phyloP scores from a whole-genome alignment of 2,113 vertebrate species.

The Mustela nigripes region DNA sequence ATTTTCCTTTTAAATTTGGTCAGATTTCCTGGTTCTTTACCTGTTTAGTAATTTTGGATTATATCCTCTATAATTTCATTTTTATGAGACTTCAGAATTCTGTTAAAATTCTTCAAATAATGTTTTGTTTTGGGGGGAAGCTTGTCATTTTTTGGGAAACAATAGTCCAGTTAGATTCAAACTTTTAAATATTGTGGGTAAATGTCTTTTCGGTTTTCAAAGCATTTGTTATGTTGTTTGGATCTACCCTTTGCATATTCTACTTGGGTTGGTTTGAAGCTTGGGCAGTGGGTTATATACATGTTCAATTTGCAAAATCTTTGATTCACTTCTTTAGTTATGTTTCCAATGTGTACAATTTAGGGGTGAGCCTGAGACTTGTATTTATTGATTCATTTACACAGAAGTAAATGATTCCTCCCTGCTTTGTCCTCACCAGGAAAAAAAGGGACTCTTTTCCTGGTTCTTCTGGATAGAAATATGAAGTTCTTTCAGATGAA shows the following conservation, averaged over 20 bases:
- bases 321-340: slow-evolving; percentile 5
- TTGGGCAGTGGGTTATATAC: not conserved
- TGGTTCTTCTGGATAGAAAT: not conserved
- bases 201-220: slow-evolving; percentile 7
- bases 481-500: not conserved
- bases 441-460: not conserved
- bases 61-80: not conserved
- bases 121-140: not conserved
- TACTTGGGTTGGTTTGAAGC: not conserved
- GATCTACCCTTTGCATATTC: not conserved
- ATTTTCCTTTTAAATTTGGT: not conserved
- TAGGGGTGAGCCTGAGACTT: not conserved
- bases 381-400: not conserved
- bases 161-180: not conserved
- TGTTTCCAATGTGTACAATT: not conserved
- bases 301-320: not conserved
- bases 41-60: not conserved
- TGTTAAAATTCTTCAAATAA: slow-evolving; percentile 2
- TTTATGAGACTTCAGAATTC: not conserved
- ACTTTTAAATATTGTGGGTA: not conserved
- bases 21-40: not conserved
- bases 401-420: not conserved
- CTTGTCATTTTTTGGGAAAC: not conserved
- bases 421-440: not conserved
- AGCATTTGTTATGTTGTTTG: not conserved